Conservation (phyloP, 2,888 invertebrate species). For the Schrankia costaestrigalis region DNA sequence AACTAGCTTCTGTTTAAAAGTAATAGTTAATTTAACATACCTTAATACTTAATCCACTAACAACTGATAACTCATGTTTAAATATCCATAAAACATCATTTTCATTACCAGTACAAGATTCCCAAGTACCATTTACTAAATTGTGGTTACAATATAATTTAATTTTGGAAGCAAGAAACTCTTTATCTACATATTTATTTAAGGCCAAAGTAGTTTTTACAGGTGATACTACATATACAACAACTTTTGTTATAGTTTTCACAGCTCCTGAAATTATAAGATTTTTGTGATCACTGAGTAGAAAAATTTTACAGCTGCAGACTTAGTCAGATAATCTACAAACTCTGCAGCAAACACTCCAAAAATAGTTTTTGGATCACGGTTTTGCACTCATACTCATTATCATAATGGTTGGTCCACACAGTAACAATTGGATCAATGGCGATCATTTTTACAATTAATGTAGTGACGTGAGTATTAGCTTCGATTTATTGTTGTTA, state of each 20-base stretch:
- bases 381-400: no score
- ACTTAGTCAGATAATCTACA: no score
- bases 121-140: conserved; percentile 59
- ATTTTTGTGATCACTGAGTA: no score
- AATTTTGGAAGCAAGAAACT: conserved; percentile 43
- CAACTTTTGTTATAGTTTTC: conserved; percentile 61
- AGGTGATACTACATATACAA: conserved; percentile 55
- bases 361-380: no score
- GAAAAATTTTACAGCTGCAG: no score
- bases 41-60: conserved; percentile 47
- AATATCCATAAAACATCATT: conserved; percentile 75
- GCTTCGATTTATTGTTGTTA: no score
- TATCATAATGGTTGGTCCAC: no score
- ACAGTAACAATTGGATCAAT: no score
- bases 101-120: conserved; percentile 57
- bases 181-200: conserved; percentile 54
- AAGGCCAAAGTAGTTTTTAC: conserved; percentile 59
- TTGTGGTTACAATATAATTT: conserved; percentile 48
- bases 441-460: no score
- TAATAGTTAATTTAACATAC: conserved; percentile 43
- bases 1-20: no score
- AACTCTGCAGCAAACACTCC: no score
- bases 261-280: conserved; percentile 55
- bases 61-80: conserved; percentile 43
- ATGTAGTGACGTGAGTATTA: no score